Evolutionary conservation across 2,113 vertebrate genomes (phyloP).

Genomic region (Callocephalon fimbriatum): DNA sequence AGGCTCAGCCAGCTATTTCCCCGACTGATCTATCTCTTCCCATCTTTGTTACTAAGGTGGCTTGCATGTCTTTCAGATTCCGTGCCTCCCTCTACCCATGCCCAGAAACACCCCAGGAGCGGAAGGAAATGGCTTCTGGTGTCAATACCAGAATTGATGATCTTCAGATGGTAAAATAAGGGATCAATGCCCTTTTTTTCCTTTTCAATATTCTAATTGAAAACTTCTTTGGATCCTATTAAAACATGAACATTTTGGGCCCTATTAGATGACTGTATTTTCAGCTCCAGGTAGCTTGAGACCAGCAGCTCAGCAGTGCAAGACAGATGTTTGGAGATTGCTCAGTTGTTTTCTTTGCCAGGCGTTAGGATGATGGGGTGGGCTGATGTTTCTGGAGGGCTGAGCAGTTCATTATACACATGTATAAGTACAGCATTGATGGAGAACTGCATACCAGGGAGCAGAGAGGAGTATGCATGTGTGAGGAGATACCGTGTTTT

Average conservation of each 20-base stretch:
- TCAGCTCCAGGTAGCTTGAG: background rate
- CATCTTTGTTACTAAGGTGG: background rate
- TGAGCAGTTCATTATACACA: background rate
- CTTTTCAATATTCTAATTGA: background rate
- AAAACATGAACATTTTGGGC: background rate
- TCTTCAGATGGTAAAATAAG: slow-evolving; percentile 90
- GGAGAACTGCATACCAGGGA: background rate
- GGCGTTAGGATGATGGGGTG: background rate
- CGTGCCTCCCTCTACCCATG: slow-evolving; percentile 96
- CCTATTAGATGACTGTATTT: background rate
- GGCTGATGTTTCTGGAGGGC: background rate
- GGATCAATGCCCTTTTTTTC: background rate
- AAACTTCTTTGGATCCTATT: background rate
- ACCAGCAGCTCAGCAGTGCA: background rate
- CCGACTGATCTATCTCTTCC: background rate
- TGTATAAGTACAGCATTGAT: background rate
- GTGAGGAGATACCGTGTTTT: background rate
- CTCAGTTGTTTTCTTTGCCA: background rate
- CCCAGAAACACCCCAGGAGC: slow-evolving; percentile 94
- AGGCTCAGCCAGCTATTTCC: background rate
- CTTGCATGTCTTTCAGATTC: slow-evolving; percentile 82
- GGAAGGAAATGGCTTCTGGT: slow-evolving; percentile 97
- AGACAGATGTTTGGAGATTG: background rate
- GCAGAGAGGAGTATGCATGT: background rate
- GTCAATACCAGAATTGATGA: slow-evolving; percentile 98